Base-by-base conservation (phyloP, 2,888 invertebrate genomes). In the Idaea biselata region DNA sequence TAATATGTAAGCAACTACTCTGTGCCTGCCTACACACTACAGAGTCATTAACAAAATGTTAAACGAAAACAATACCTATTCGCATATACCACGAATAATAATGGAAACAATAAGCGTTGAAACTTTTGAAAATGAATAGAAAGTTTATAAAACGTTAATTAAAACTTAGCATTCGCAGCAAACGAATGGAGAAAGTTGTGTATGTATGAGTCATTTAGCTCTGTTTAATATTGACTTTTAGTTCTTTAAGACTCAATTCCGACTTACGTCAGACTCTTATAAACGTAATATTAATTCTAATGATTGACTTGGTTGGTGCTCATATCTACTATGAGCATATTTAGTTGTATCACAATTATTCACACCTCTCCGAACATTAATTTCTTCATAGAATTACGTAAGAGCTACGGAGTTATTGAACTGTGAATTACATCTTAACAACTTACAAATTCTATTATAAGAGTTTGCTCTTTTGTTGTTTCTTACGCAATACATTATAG, bases 91-190 rank as follows among this genome's bases (percentile, higher is more conserved):
- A 44, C 14, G 6, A 8, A 3, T 8, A 8, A 44, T 77, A 80
- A 77, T 75, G 76, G 71, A 78, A 81, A 77, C 75, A 80, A 75
- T 75, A 77, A 73, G 70, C 72, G 72, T 69, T 76, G 70, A 65
- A 83, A 80, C 75, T 78, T 79, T 77, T 78, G 73, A 80, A 74
- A 73, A 76, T 74, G 75, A 82, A 83, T 81, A 83, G 84, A 87
- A 87, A 87, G 86, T 86, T 84, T 77, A 79, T 76, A 75, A 84
- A 85, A 78, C 77, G 78, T 82, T 87, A 86, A 87, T 87, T 87
- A 84, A 84, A 88, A 85, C 82, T 84, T 86, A 73, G 76, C 75
- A 81, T 81, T 83, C 73, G 77, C 73, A 76, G 74, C 73, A 78
- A 78, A 76, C 77, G 77, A 71, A 73, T 71, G 80, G 79, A 73